Conservation (phyloP, 2,797 vertebrate species). For the Hylomyscus alleni region DNA sequence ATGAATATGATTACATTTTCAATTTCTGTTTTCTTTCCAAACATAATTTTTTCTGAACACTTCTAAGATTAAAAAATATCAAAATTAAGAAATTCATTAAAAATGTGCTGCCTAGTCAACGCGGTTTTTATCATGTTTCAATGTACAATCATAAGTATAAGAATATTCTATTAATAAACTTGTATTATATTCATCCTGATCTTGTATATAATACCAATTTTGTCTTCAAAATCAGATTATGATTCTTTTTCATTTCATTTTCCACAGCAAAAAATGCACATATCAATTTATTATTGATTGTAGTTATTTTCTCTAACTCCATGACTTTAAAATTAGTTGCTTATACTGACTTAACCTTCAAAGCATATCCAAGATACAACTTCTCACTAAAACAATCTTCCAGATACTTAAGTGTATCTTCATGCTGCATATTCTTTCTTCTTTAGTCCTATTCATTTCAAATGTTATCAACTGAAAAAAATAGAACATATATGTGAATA, state of each 20-base stretch:
- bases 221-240: not conserved
- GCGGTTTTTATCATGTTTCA: not conserved
- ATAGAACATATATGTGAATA: not conserved
- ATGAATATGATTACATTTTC: not conserved
- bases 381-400: not conserved
- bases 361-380: not conserved
- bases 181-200: not conserved
- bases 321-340: not conserved
- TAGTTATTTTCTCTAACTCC: not conserved
- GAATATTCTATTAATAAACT: not conserved
- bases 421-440: not conserved
- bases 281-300: not conserved
- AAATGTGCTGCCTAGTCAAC: not conserved
- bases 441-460: not conserved
- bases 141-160: not conserved
- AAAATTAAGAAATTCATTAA: not conserved
- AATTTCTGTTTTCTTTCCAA: not conserved
- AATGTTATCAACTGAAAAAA: not conserved
- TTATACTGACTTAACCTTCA: not conserved
- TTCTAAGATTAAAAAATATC: not conserved
- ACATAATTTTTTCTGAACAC: not conserved
- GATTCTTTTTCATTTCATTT: not conserved
- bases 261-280: not conserved
- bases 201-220: not conserved
- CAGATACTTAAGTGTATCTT: not conserved